Base-by-base conservation (phyloP, 2,888 invertebrate species). In the Boloria euphrosyne region DNA sequence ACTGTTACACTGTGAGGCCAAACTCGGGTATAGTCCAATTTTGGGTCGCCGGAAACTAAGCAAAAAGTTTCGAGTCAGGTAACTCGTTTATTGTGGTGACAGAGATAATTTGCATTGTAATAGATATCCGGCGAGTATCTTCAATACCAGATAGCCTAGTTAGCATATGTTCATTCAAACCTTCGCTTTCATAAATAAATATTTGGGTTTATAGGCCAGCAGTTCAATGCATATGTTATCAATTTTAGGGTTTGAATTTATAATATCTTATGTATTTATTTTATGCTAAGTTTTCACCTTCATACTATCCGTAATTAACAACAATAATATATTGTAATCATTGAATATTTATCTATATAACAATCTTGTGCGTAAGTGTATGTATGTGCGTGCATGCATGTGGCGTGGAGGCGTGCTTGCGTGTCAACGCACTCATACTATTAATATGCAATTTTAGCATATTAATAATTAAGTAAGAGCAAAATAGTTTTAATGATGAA, bases 61-160 rank as follows among this genome's bases (percentile, higher is more conserved):
- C 83, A 88, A 90, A 90, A 90, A 87, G 84, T 87, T 84, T 75
- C 80, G 76, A 79, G 80, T 78, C 81, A 86, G 86, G 86, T 87
- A 85, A 81, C 84, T 80, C 80, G 82, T 83, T 83, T 82, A 84
- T 83, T 86, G 86, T 83, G 83, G 83, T 79, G 79, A 75, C 77
- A 79, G 76, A 78, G 76, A 74, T 75, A 77, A 91, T 91, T 90
- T 91, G 89, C 90, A 90, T 90, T 82, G 87, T 89, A 89, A 89
- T 90, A 83, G 89, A 81, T 83, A 85, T 83, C 78, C 80, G 75
- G 76, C 76, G 75, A 74, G 72, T 76, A 78, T 83, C 61, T 62
- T 67, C 63, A 67, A 68, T 50, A 51, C 64, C 62, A 46, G 54
- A 68, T 63, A 59, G 55, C 55, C 66, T 61, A 68, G 69, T 70